These are phyloP conservation scores for Sialia sialis DNA, from an alignment of 2,113 vertebrate species.

Conservation along the genomic window DNA sequence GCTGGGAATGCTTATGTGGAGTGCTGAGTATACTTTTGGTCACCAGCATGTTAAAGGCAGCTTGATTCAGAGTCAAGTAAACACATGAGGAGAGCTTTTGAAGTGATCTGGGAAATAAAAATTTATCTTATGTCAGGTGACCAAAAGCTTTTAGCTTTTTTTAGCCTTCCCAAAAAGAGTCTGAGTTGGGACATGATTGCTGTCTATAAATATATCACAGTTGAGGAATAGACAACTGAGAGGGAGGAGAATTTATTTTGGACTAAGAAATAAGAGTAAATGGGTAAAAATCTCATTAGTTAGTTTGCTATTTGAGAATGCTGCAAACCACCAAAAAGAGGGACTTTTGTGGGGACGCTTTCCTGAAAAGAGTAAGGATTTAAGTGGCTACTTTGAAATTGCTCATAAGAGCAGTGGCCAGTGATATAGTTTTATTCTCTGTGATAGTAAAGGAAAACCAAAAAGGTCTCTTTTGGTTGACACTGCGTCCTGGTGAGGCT, in stretches of 20 bases:
- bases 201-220: constrained; percentile 41
- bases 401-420: neutral
- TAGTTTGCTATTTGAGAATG: neutral
- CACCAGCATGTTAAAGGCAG: neutral
- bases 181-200: constrained; percentile 9
- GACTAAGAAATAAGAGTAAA: constrained; percentile 9
- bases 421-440: neutral
- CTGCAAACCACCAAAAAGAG: neutral
- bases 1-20: neutral
- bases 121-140: neutral
- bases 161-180: constrained; percentile 23
- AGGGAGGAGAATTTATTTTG: constrained; percentile 48
- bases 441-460: neutral
- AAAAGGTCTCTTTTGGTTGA: neutral
- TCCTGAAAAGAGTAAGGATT: neutral
- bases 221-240: constrained; percentile 23
- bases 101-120: neutral
- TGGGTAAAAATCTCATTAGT: neutral
- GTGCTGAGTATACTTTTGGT: neutral
- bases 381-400: neutral
- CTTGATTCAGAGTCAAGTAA: neutral
- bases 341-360: neutral
- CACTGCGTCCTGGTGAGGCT: neutral
- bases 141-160: constrained; percentile 26
- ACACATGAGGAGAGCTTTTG: neutral